A percentile compares a stretch with the other conserved stretches of the same genome.
phyloP scores from a whole-genome alignment of 2,888 invertebrate genomes.

The Gonocerus acuteangulatus region DNA sequence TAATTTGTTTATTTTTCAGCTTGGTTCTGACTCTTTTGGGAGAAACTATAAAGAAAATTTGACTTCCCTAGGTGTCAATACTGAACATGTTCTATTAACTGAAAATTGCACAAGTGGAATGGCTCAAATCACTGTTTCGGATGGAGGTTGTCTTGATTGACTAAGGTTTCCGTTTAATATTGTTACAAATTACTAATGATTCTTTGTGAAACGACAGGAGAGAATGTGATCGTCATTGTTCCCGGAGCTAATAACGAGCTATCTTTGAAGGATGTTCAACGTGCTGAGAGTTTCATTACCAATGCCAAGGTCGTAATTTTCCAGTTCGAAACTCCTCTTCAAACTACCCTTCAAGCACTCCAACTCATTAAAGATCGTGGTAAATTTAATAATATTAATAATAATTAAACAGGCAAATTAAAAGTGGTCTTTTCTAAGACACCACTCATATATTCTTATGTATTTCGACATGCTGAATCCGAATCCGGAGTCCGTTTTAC shows the following conservation, averaged over 20 bases:
- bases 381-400: conserved; percentile 2
- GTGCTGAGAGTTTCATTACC: conserved; percentile 51
- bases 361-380: conserved; percentile 43
- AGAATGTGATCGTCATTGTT: conserved; percentile 88
- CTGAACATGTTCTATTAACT: conserved; percentile 52
- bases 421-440: no score
- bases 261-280: conserved; percentile 54
- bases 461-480: no score
- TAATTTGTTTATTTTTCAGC: no score
- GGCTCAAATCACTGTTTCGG: conserved; percentile 83
- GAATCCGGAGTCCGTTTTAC: no score
- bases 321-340: conserved; percentile 76
- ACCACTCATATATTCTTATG: no score
- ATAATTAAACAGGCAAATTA: background rate
- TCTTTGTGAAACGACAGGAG: conserved; percentile 54
- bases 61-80: conserved; percentile 56
- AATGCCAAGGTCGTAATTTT: conserved; percentile 65
- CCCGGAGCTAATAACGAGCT: conserved; percentile 75
- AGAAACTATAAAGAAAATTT: conserved; percentile 66
- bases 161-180: no score
- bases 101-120: conserved; percentile 65
- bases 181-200: no score
- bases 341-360: conserved; percentile 62
- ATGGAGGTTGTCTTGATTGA: conserved; percentile 60
- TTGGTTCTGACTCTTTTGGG: conserved; percentile 87